These are phyloP conservation scores for Apistogramma diplotaenia DNA, from an alignment of 2,113 vertebrate species.

Conservation along the genomic window DNA sequence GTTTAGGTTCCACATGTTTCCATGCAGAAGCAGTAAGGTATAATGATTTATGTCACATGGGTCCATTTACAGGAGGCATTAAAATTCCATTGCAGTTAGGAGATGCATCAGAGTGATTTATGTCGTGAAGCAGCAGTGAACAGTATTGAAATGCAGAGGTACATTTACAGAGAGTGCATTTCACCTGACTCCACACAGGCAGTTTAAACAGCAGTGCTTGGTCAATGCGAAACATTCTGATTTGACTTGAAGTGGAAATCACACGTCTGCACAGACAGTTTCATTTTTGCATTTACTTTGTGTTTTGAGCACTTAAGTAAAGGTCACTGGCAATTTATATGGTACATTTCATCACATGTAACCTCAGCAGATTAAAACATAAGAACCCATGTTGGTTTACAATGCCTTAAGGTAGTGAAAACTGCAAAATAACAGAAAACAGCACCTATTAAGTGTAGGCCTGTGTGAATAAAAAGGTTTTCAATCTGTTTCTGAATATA, in stretches of 20 bases:
- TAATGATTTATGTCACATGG: conserved; percentile 47
- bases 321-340: background rate
- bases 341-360: no score
- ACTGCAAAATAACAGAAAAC: no score
- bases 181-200: background rate
- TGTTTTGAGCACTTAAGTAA: background rate
- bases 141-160: background rate
- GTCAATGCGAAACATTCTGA: background rate
- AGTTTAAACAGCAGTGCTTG: background rate
- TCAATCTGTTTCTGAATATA: no score
- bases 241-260: background rate
- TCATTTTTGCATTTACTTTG: background rate
- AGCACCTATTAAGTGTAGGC: no score
- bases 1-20: conserved; percentile 20
- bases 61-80: conserved; percentile 22
- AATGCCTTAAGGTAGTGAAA: no score
- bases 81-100: conserved; percentile 33
- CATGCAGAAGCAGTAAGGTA: background rate
- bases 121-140: background rate
- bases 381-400: no score
- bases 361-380: no score
- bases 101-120: conserved; percentile 2
- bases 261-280: background rate
- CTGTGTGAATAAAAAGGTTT: no score
- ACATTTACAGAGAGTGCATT: background rate